Evolutionary conservation across 2,113 vertebrate species (phyloP), one percentile per base, ranked within the genome.

Genomic region (Dicaeum eximium): DNA sequence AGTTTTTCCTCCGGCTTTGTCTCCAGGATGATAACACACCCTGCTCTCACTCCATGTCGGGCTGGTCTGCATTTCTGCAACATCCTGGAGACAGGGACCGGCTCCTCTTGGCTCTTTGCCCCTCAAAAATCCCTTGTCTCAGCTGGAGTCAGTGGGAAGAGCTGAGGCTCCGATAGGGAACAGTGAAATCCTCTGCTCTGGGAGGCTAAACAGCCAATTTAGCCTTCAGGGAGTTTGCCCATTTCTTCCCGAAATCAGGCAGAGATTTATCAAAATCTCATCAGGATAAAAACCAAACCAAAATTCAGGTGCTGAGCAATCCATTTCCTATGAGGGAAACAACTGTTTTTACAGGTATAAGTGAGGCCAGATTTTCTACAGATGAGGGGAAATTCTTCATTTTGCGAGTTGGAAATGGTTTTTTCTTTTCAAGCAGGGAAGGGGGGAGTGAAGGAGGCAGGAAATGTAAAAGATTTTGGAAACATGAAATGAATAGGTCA

Each of bases 391-490:
- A 95, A 92, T 71, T 86, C 95, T 95, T 97, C 66, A 85, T 92
- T 94, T 78, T 77, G 90, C 0, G 3, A 54, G 79, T 50, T 85
- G 66, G 71, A 91, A 72, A 90, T 61, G 44, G 0, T 18, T 92
- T 77, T 72, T 91, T 62, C 69, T 86, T 83, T 87, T 80, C 60
- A 65, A 83, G 50, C 1, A 5, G 81, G 44, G 56, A 70, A 19
- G 20, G 10, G 30, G 35, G 22, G 35, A 70, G 37, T 19, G 50
- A 75, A 90, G 85, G 73, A 88, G 86, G 82, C 94, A 96, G 97
- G 95, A 97, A 97, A 97, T 82, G 83, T 96, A 96, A 96, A 97
- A 82, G 91, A 95, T 96, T 97, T 90, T 95, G 90, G 92, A 96
- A 97, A 96, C 93, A 90, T 96, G 88, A 96, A 97, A 96, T 96